Evolutionary conservation across 2,797 vertebrate genomes (phyloP).

Genomic region (Apogon talboti): DNA sequence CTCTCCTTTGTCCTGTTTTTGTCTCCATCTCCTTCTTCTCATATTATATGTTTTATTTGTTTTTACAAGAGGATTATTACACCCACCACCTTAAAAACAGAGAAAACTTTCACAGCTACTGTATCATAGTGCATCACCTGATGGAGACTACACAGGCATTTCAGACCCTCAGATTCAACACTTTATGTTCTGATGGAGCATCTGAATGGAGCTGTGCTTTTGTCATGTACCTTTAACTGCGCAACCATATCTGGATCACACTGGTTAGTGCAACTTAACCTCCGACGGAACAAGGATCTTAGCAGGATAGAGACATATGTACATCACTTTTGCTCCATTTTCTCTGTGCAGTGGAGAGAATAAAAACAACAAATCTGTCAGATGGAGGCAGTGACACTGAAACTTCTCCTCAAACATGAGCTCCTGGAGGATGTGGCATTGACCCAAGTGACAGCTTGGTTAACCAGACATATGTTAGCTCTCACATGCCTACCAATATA

Average conservation of each 20-base stretch:
- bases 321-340: slow-evolving; percentile 62
- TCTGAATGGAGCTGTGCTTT: slow-evolving; percentile 50
- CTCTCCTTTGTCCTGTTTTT: slow-evolving; percentile 50
- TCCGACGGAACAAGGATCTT: slow-evolving; percentile 47
- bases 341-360: slow-evolving; percentile 53
- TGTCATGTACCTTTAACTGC: slow-evolving; percentile 59
- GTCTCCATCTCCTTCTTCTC: slow-evolving; percentile 75
- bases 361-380: slow-evolving; percentile 80
- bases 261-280: slow-evolving; percentile 40
- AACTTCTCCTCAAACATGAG: slow-evolving; percentile 88
- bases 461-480: slow-evolving; percentile 76
- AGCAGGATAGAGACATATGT: slow-evolving; percentile 42
- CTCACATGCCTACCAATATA: slow-evolving; percentile 77
- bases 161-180: slow-evolving; percentile 39
- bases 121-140: slow-evolving; percentile 71
- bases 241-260: slow-evolving; percentile 39
- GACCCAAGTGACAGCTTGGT: slow-evolving; percentile 85
- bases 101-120: slow-evolving; percentile 80
- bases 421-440: slow-evolving; percentile 87
- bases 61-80: slow-evolving; percentile 85
- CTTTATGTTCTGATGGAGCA: slow-evolving; percentile 44
- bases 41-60: slow-evolving; percentile 79
- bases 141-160: slow-evolving; percentile 63
- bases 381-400: slow-evolving; percentile 79
- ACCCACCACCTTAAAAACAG: slow-evolving; percentile 87